Conservation (phyloP, 1,140 invertebrate genomes). For the Archivesica marissinica region DNA sequence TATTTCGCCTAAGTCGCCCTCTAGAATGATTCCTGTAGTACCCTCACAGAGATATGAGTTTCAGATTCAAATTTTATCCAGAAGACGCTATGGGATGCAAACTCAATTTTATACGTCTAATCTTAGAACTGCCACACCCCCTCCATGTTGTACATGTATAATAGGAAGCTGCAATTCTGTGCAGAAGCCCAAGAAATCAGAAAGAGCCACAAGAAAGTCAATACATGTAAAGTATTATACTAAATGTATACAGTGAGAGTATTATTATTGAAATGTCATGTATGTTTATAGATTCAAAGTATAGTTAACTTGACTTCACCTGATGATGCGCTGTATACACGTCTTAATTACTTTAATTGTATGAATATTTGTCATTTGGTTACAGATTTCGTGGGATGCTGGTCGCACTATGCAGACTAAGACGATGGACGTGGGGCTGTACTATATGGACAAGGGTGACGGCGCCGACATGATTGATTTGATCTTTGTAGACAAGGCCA, state of each 20-base stretch:
- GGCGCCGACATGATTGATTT: background rate
- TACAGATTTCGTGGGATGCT: constrained; percentile 21
- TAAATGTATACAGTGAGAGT: background rate
- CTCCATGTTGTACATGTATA: no score
- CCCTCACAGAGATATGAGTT: no score
- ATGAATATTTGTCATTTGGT: background rate
- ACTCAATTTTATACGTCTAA: no score
- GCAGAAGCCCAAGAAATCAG: no score
- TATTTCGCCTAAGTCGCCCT: no score
- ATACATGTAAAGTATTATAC: background rate
- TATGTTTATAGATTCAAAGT: background rate
- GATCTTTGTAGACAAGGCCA: constrained; percentile 20
- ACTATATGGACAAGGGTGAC: constrained; percentile 21
- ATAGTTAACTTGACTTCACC: background rate
- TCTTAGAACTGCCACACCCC: no score
- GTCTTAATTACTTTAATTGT: no score
- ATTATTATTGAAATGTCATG: background rate
- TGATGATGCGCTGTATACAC: background rate
- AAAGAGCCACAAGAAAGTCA: background rate
- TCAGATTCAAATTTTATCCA: no score
- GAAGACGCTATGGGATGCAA: no score
- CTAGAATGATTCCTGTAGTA: no score
- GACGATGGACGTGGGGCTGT: constrained; percentile 17
- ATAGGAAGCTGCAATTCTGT: no score
- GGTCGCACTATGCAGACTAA: background rate